Conservation (phyloP, 2,888 invertebrate genomes). For the Drosophila ustulata region DNA sequence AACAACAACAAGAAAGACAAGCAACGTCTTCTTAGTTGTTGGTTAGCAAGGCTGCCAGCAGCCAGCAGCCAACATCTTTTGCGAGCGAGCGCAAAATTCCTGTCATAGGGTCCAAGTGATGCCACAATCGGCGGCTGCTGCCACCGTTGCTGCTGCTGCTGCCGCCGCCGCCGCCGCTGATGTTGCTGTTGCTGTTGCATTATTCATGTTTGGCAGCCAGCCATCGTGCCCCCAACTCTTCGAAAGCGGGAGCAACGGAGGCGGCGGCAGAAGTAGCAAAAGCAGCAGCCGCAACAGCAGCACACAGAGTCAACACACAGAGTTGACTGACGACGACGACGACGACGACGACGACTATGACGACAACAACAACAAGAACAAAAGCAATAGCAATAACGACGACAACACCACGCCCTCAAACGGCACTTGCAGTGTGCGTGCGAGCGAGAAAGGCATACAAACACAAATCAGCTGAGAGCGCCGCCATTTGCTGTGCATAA, state of each 20-base stretch:
- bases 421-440: slow-evolving; percentile 39
- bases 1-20: slow-evolving; percentile 48
- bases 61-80: slow-evolving; percentile 57
- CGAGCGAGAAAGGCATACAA: slow-evolving; percentile 62
- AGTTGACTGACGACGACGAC: slow-evolving; percentile 32
- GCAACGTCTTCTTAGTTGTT: slow-evolving; percentile 61
- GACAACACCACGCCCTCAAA: slow-evolving; percentile 73
- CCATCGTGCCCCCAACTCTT: slow-evolving; percentile 57
- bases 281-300: slow-evolving; percentile 15
- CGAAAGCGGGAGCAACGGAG: slow-evolving; percentile 32
- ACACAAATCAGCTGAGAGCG: slow-evolving; percentile 75
- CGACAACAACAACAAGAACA: neutral
- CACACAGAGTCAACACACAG: slow-evolving; percentile 34
- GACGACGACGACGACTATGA: neutral
- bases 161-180: slow-evolving; percentile 23
- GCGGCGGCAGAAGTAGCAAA: slow-evolving; percentile 6
- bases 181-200: slow-evolving; percentile 66
- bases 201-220: slow-evolving; percentile 75
- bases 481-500: slow-evolving; percentile 68
- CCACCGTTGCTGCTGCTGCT: slow-evolving; percentile 25
- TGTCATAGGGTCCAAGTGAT: slow-evolving; percentile 70
- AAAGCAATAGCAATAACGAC: slow-evolving; percentile 7
- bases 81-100: slow-evolving; percentile 68
- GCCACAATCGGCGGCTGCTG: slow-evolving; percentile 62
- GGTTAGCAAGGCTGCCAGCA: slow-evolving; percentile 49